Conservation (phyloP, 2,888 invertebrate species). For the Drosophila melanosoma region DNA sequence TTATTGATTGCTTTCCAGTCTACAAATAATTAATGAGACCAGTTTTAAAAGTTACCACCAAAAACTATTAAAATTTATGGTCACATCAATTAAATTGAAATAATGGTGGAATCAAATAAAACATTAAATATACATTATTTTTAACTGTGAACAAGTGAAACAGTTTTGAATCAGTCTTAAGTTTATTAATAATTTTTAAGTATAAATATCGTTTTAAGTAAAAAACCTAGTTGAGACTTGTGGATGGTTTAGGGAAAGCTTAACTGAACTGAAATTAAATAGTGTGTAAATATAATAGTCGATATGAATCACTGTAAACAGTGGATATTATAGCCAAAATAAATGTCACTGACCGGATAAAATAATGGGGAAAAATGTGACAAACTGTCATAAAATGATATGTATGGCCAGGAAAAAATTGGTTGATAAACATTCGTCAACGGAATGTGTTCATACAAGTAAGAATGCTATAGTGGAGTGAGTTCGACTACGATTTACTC, state of each 20-base stretch:
- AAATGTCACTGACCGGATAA: too few species aligned
- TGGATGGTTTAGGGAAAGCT: background rate
- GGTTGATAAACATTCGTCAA: background rate
- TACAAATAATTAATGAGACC: conserved; percentile 19
- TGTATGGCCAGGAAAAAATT: background rate
- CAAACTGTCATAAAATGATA: background rate
- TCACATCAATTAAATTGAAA: background rate
- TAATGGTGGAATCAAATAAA: background rate
- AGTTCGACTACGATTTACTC: background rate
- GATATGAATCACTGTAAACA: too few species aligned
- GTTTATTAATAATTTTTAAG: too few species aligned
- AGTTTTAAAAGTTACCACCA: conserved; percentile 6
- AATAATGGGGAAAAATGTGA: background rate
- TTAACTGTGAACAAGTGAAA: background rate
- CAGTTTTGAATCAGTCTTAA: background rate
- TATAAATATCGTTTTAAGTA: background rate
- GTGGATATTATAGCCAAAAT: too few species aligned
- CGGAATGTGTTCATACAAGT: background rate
- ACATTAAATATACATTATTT: conserved; percentile 1
- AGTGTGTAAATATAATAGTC: background rate
- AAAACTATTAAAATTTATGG: conserved; percentile 18
- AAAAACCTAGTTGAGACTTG: background rate
- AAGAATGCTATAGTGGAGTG: background rate
- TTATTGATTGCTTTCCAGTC: background rate
- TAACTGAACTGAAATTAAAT: background rate